These are phyloP conservation scores for Ochropleura plecta DNA, from an alignment of 2,888 invertebrate genomes.

Conservation along the genomic window DNA sequence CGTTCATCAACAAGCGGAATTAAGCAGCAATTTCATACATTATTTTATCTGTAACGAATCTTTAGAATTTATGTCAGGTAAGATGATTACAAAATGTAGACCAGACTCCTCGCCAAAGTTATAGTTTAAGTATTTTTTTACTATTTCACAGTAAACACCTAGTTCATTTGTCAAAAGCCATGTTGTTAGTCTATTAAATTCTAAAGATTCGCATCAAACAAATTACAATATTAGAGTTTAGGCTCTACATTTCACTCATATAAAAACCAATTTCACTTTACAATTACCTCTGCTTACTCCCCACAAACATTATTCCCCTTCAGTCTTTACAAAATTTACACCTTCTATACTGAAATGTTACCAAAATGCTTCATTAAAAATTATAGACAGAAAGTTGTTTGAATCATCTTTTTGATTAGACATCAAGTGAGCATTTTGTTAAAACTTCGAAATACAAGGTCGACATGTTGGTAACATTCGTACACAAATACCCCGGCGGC, in stretches of 20 bases:
- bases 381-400: conserved; percentile 16
- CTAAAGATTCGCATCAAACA: conserved; percentile 52
- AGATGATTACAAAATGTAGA: not conserved
- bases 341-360: conserved; percentile 50
- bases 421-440: conserved; percentile 54
- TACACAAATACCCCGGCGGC: conserved; percentile 63
- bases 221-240: conserved; percentile 63
- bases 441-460: conserved; percentile 50
- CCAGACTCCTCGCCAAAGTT: not conserved
- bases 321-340: conserved; percentile 81
- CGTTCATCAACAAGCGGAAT: conserved; percentile 61
- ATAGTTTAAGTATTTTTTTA: not conserved
- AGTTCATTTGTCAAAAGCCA: conserved; percentile 3
- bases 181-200: conserved; percentile 14
- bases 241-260: conserved; percentile 70
- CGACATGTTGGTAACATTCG: conserved; percentile 74
- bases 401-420: conserved; percentile 28
- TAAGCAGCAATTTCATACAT: conserved; percentile 65
- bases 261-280: conserved; percentile 74
- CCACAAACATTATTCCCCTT: conserved; percentile 73
- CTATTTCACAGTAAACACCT: conserved; percentile 1
- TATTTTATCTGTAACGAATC: conserved; percentile 52
- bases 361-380: conserved; percentile 51
- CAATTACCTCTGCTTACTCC: conserved; percentile 68
- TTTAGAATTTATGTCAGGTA: conserved; percentile 35